Base-by-base conservation (phyloP, 2,797 vertebrate species). In the Taenioides sp. region DNA sequence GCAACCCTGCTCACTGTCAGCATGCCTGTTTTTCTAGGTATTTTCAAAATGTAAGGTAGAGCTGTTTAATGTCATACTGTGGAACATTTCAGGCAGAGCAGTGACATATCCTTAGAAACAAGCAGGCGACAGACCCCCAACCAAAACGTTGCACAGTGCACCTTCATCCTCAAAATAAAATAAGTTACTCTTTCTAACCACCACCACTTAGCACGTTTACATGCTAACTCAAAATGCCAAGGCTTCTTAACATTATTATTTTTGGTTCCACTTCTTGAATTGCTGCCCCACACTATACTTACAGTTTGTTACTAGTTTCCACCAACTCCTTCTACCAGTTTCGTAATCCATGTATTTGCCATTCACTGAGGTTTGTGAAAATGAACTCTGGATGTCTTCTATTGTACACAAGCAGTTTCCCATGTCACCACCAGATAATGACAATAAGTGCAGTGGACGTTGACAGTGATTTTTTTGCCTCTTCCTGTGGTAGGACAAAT, bases 401-500 rank as follows among this genome's bases (percentile, higher is more conserved):
- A 65, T 27, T 27, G 70, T 27, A 52, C 72, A 40, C n/a, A 7
- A 65, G 22, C 63, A 27, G 43, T 65, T 65, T 50, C 23, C 23
- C 25, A 16, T 27, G 43, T 65, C 64, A 50, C 43, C 22, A 23
- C 37, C 11, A 22, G 34, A 49, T 74, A 81, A 79, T 64, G 52
- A 68, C 71, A 11, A 28, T 49, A 65, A 65, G 22, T 55, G 75
- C 72, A 58, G 43, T 62, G 64, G 71, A 79, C 34, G 69, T 70
- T 83, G 83, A 84, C 82, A 79, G 81, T 57, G 75, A 85, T 80
- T 84, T 80, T n/a, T 74, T 76, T 79, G 77, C 85, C 80, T 82
- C 74, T 76, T 79, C 43, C 76, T 52, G 34, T 73, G 43, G 79
- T 64, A 66, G 70, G 67, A 79, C 70, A 75, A 82, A 76, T 80